phyloP scores from a whole-genome alignment of 2,113 vertebrate species.

The Tragelaphus imberbis region DNA sequence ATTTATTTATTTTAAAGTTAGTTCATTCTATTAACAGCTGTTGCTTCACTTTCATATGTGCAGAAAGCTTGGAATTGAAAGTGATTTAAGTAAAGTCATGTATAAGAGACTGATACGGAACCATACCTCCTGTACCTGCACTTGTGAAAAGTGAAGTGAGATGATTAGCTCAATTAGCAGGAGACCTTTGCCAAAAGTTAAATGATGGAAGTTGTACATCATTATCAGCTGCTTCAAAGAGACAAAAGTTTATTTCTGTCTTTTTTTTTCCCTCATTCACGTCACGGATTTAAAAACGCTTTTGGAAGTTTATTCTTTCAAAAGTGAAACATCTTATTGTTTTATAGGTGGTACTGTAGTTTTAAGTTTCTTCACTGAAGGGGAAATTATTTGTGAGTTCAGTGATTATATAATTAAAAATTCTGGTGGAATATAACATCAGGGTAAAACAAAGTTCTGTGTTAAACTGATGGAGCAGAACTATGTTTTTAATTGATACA shows the following conservation, averaged over 20 bases:
- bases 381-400: not conserved
- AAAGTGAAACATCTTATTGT: not conserved
- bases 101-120: not conserved
- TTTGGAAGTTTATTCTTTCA: not conserved
- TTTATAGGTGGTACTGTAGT: not conserved
- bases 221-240: not conserved
- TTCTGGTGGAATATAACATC: not conserved
- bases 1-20: slow-evolving; percentile 1
- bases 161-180: not conserved
- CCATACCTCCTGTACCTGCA: not conserved
- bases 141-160: not conserved
- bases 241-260: not conserved
- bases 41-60: not conserved
- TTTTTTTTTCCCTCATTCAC: not conserved
- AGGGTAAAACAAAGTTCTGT: not conserved
- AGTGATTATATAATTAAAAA: not conserved
- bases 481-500: not conserved
- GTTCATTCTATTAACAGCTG: not conserved
- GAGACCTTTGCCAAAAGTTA: not conserved
- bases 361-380: not conserved
- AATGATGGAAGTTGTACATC: not conserved
- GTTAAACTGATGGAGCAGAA: not conserved
- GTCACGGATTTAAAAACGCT: not conserved
- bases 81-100: slow-evolving; percentile 1
- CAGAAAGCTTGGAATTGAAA: not conserved